Conservation (phyloP, 2,888 invertebrate genomes). For the Hybos culiciformis region DNA sequence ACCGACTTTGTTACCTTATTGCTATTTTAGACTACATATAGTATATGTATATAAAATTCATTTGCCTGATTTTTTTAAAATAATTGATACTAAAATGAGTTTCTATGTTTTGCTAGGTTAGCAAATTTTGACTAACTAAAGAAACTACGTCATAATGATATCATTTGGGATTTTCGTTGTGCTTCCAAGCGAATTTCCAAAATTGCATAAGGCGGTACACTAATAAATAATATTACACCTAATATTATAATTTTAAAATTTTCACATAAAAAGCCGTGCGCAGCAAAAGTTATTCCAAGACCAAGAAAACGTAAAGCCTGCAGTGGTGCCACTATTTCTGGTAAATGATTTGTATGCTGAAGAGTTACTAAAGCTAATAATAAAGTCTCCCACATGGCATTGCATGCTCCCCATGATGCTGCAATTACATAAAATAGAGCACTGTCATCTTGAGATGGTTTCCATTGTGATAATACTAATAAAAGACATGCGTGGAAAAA, state of each 20-base stretch:
- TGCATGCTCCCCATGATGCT: slow-evolving; percentile 77
- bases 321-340: slow-evolving; percentile 35
- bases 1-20: too few species aligned
- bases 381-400: slow-evolving; percentile 69
- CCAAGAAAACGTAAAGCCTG: slow-evolving; percentile 49
- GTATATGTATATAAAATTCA: too few species aligned
- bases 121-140: slow-evolving; percentile 30
- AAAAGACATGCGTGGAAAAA: slow-evolving; percentile 67
- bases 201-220: slow-evolving; percentile 33
- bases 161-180: slow-evolving; percentile 31
- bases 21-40: too few species aligned
- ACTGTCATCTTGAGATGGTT: slow-evolving; percentile 65
- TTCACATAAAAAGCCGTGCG: slow-evolving; percentile 47
- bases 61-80: not conserved
- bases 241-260: slow-evolving; percentile 32
- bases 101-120: not conserved
- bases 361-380: slow-evolving; percentile 35
- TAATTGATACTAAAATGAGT: not conserved
- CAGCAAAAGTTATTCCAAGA: slow-evolving; percentile 47
- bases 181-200: slow-evolving; percentile 33
- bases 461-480: slow-evolving; percentile 63
- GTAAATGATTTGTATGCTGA: slow-evolving; percentile 34
- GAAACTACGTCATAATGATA: slow-evolving; percentile 33
- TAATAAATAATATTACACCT: slow-evolving; percentile 30
- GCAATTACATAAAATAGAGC: slow-evolving; percentile 72